Base-by-base conservation (phyloP, 1,140 invertebrate species). In the Wiebesia pumilae region DNA sequence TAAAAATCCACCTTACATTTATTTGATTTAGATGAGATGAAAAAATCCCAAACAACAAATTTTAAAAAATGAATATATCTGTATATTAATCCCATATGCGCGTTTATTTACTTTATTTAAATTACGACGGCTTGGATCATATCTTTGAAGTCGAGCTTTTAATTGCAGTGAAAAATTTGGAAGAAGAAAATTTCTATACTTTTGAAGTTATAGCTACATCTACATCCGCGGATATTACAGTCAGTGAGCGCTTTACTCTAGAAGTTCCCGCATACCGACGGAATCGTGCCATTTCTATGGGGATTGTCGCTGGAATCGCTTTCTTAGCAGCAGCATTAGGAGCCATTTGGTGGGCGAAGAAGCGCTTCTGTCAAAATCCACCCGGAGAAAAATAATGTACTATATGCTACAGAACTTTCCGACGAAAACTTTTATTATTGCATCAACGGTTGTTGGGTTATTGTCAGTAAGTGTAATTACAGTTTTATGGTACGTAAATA, bases 141-240 rank as follows among this genome's bases (percentile, higher is more conserved):
- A 54, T 54, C 19, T 3, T 10, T 35, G 14, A 71, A 71, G 12
- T 3, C 3, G 35, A 71, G 16, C 10, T 71, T 75, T 24, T 65
- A 80, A 81, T 94, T 94, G 69, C 93, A 95, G 95, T 96, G 43
- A 94, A 95, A 89, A 94, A 94, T 89, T 90, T 96, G 65, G 95
- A 95, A 87, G 96, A 96, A 90, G 95, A 96, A 80, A 94, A 94
- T 78, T 94, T 94, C 65, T 96, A 96, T 88, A 94, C 95, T 80
- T 95, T 97, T 84, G 95, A 96, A 93, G 95, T 97, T 12, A 90
- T 95, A n/a, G 95, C 95, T 0, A 92, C 95, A 67, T 95, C 95
- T 0, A 87, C 93, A 0, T 93, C 94, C 69, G 95, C 95, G 58
- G 94, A 95, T 87, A 91, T 95, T 67, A 92, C 94, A 19, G 91